Evolutionary conservation across 2,797 vertebrate genomes (phyloP), one percentile per base, ranked within the genome.

Genomic region (Xenopus petersii): DNA sequence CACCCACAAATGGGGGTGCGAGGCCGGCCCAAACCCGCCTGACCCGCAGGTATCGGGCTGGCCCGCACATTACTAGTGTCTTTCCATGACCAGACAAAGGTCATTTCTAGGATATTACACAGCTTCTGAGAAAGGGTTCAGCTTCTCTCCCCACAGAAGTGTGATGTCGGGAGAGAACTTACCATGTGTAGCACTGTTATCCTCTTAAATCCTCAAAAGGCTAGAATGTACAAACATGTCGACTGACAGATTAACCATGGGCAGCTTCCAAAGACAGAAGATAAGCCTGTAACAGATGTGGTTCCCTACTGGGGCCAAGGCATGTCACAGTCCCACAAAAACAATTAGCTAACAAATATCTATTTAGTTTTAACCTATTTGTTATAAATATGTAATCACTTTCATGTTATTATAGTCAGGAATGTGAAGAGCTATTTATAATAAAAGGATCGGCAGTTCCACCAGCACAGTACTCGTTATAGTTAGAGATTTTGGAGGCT

Each of bases 131-230:
- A 72, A 64, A 30, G 54, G 36, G 49, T 33, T 21, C 65, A 59
- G 65, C 51, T 26, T 70, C 76, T 71, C 30, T 58, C 61, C 24
- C 21, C 42, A 51, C 70, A 73, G 59, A 70, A 46, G 42, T 69
- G 71, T 65, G 64, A 78, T 70, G 30, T 55, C 30, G 13, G 65
- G 5, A 59, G 61, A 24, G 59, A 64, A 42, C n/a, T 6, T 5
- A 59, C 60, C 58, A 69, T 78, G 33, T 73, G 65, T 62, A 70
- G 48, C 54, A 48, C 64, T 70, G 49, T 73, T 78, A 78, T 65
- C 66, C 71, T 73, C 71, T 70, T 58, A 56, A 73, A 70, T 24
- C 54, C 56, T 63, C 47, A 68, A 67, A 78, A 59, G 66, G 47
- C 48, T 64, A 64, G 62, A 72, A 73, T 56, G 70, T 64, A 68